A percentile compares a stretch with the other conserved stretches of the same genome.
phyloP scores from a whole-genome alignment of 2,888 invertebrate species.

The Pardosa pseudoannulata region DNA sequence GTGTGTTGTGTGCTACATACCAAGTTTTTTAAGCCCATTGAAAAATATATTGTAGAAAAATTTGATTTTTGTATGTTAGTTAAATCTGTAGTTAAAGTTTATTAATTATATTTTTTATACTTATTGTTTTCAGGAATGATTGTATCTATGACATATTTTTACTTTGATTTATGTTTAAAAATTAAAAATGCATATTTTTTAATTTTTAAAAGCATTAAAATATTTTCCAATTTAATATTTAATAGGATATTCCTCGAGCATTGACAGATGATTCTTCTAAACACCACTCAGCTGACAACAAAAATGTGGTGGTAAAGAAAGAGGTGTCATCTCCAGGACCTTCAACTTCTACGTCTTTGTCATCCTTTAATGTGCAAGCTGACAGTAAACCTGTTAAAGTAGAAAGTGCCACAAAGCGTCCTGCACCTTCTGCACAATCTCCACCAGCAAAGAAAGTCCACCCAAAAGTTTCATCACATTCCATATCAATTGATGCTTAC shows the following conservation, averaged over 20 bases:
- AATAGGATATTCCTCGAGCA: too few relatives aligned
- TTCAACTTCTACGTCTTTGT: not conserved
- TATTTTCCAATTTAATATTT: too few relatives aligned
- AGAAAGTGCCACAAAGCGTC: not conserved
- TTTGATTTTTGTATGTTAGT: too few relatives aligned
- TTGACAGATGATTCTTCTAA: too few relatives aligned
- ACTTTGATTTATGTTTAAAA: too few relatives aligned
- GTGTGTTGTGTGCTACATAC: not conserved
- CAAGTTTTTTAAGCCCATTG: not conserved
- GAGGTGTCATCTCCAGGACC: constrained; percentile 31
- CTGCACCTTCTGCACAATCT: not conserved
- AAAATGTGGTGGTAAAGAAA: constrained; percentile 5
- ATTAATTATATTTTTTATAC: too few relatives aligned
- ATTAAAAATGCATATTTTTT: too few relatives aligned
- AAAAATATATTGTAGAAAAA: too few relatives aligned
- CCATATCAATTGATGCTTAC: constrained; percentile 58
- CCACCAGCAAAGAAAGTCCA: constrained; percentile 33
- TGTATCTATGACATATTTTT: too few relatives aligned
- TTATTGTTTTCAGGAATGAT: too few relatives aligned
- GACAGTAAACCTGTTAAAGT: not conserved
- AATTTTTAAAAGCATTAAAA: too few relatives aligned
- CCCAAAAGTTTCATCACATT: constrained; percentile 39
- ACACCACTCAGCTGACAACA: constrained; percentile 7
- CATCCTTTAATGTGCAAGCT: not conserved
- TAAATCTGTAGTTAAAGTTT: too few relatives aligned